Conservation (phyloP, 2,113 vertebrate genomes). For the Ochotona curzoniae region DNA sequence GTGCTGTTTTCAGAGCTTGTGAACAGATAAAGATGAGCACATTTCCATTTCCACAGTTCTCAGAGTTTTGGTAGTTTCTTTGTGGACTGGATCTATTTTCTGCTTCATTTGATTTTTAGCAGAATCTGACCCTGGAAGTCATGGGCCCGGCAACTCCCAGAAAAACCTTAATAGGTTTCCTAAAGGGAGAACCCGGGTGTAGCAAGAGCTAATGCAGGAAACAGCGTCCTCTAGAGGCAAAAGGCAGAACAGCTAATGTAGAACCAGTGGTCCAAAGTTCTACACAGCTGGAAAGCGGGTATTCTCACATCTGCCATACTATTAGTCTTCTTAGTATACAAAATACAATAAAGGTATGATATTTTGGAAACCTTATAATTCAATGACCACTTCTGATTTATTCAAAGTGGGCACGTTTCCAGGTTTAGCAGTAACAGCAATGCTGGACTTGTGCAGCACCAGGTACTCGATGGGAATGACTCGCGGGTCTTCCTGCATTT, state of each 20-base stretch:
- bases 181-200: background rate
- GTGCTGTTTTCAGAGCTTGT: conserved; percentile 23
- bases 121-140: background rate
- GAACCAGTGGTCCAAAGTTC: background rate
- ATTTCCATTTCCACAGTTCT: background rate
- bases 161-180: background rate
- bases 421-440: background rate
- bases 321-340: no score
- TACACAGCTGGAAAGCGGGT: background rate
- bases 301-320: no score
- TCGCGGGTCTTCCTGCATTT: background rate
- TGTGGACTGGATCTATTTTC: background rate
- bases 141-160: background rate
- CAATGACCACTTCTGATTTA: no score
- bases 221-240: background rate
- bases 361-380: no score
- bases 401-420: background rate
- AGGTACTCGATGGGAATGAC: background rate
- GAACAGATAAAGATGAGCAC: conserved; percentile 6
- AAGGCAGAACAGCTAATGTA: background rate
- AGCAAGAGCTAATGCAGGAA: background rate
- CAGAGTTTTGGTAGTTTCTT: conserved; percentile 1
- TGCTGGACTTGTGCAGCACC: background rate
- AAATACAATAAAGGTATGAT: no score
- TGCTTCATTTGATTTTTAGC: background rate